Evolutionary conservation across 2,113 vertebrate genomes (phyloP), one percentile per base, ranked within the genome.

Genomic region (Mirza zaza): DNA sequence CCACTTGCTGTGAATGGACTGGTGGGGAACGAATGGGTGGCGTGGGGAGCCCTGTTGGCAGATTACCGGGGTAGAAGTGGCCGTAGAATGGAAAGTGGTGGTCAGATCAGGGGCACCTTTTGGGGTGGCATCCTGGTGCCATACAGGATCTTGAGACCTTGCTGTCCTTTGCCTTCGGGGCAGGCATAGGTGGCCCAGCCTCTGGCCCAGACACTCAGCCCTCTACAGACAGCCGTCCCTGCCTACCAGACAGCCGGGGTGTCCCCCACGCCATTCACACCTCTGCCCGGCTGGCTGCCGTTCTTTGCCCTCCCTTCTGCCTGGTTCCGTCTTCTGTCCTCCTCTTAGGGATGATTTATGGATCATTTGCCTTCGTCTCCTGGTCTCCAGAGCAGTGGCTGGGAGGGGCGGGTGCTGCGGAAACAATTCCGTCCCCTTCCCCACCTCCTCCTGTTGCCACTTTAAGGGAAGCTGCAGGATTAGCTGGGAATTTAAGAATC

Each of bases 401-500:
- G 83, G 70, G 86, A 96, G 57, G 55, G 55, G n/a, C 95, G 0
- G 29, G 23, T 68, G 9, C 86, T 21, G 61, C 42, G 13, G 52
- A 94, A 92, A 96, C 70, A 87, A 71, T 96, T 94, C 23, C 76
- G 27, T 18, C 25, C 29, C 57, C 87, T 21, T 65, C 34, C 17
- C 96, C 23, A 6, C 96, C 92, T 93, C 95, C 55, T 89, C 70
- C 82, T 68, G 2, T 52, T 91, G 94, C 89, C 86, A 42, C 96
- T 97, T 87, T 96, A 94, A 96, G 97, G 97, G 97, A 98, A 98
- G 94, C 97, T 97, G 93, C 94, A 80, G 97, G 97, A 98, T 98
- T 97, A 97, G 87, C 92, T 52, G 39, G 70, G 96, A 52, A 88
- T 97, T 91, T 91, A 95, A 97, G 97, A 97, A 97, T 96, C 81